Base-by-base conservation (phyloP, 1,140 invertebrate species). In the Carposina sasakii region DNA sequence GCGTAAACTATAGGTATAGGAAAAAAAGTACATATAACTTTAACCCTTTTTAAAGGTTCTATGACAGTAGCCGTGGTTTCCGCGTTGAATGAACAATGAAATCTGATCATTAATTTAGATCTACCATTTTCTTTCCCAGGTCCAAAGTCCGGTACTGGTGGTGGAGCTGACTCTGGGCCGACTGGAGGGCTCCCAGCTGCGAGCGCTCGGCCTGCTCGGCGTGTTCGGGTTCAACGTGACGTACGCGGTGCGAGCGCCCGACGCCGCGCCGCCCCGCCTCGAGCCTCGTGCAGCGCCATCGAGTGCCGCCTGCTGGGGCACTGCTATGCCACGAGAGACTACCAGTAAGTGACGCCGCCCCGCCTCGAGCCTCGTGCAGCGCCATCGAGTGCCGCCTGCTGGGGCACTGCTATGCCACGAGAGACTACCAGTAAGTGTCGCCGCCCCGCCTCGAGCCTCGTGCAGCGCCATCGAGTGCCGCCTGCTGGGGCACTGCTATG, bases 201-300 rank as follows among this genome's bases (percentile, higher is more conserved):
- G 96, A 1, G 94, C 94, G 0, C 76, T 95, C 30, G 89, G 91
- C 41, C 85, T 97, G 8, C 85, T 96, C 16, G 91, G 95, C 54
- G 94, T 96, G 2, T 96, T 92, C 69, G 96, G 95, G 5, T 96
- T 98, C 85, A 98, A 98, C 76, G 91, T 97, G 54, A 97, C 95
- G 3, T 97, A 96, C 71, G 93, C 95, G 67, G 91, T 96, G 53
- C 87, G 88, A 15, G 75, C 76, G 1, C 70, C 71, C 1, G 33
- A 55, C 0, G 61, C 63, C 12, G 16, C 85, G 9, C n/a, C n/a
- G n/a, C n/a, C n/a, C 84, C 87, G 15, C 88, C 89, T 55, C 55
- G 83, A 1, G 81, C 89, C 24, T 89, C 90, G 4, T 97, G 95
- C 71, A 93, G 90, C 30, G 90, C 93, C 13, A 87, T 90, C 37